phyloP scores from a whole-genome alignment of 2,113 vertebrate species.

The Salminus brasiliensis region DNA sequence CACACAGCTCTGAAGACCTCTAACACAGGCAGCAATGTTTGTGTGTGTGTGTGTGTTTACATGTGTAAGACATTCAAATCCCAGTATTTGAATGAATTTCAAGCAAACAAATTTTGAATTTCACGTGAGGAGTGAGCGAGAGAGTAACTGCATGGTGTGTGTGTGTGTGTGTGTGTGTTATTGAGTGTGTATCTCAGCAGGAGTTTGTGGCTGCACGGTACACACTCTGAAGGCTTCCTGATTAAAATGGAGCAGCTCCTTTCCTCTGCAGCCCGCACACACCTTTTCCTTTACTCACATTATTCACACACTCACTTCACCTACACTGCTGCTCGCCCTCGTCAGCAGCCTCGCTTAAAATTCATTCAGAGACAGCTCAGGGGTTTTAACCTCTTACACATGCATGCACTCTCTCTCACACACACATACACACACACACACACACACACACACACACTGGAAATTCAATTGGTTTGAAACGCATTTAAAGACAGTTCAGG shows the following conservation, averaged over 20 bases:
- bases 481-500: not conserved
- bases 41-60: constrained; percentile 1
- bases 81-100: not conserved
- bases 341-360: not conserved
- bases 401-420: not conserved
- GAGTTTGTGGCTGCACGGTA: constrained; percentile 24
- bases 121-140: not conserved
- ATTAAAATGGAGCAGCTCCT: constrained; percentile 49
- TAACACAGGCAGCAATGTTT: not conserved
- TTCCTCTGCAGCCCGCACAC: constrained; percentile 30
- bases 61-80: not conserved
- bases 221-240: constrained; percentile 38
- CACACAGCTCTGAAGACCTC: not conserved
- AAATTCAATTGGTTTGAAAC: not conserved
- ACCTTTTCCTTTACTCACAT: constrained; percentile 39
- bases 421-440: constrained; percentile 6
- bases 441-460: not conserved
- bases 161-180: constrained; percentile 10
- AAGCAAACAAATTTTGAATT: not conserved
- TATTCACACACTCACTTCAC: constrained; percentile 22
- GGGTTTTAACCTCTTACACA: constrained; percentile 20
- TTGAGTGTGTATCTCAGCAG: constrained; percentile 33
- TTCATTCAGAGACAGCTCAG: constrained; percentile 26
- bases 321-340: not conserved
- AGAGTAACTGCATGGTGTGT: not conserved